Evolutionary conservation across 2,888 invertebrate genomes (phyloP).

Genomic region (Heliconius aoede): DNA sequence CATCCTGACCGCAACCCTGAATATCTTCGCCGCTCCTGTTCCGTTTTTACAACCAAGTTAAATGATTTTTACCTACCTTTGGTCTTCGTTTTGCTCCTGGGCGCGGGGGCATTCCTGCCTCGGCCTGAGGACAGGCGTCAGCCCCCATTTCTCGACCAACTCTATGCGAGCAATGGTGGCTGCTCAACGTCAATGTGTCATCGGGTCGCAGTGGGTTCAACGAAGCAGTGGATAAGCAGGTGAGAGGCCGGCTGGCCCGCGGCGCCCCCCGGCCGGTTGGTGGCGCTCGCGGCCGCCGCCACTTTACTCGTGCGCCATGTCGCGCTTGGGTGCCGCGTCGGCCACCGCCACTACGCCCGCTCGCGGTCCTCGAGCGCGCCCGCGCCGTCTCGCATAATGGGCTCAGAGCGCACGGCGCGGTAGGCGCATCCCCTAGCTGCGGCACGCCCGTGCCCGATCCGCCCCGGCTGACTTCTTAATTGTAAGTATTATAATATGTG

Average conservation of each 20-base stretch:
- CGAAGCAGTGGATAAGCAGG: constrained; percentile 68
- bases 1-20: constrained; percentile 61
- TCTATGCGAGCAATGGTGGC: constrained; percentile 98
- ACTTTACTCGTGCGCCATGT: constrained; percentile 66
- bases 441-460: constrained; percentile 62
- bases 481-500: constrained; percentile 50
- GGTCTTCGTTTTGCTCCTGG: constrained; percentile 87
- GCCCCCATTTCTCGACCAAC: constrained; percentile 98
- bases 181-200: constrained; percentile 84
- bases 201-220: constrained; percentile 73
- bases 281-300: constrained; percentile 66
- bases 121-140: constrained; percentile 98
- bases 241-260: constrained; percentile 73
- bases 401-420: constrained; percentile 57
- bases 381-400: constrained; percentile 60
- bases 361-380: constrained; percentile 52
- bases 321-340: constrained; percentile 58
- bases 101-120: constrained; percentile 96
- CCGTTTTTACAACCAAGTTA: neutral
- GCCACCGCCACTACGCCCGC: constrained; percentile 60
- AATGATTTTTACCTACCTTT: constrained; percentile 83
- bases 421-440: constrained; percentile 59
- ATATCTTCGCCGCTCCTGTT: constrained; percentile 48
- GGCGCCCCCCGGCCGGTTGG: constrained; percentile 76
- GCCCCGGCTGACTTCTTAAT: constrained; percentile 45